phyloP scores from a whole-genome alignment of 2,888 invertebrate species.

The Megamerina dolium region DNA sequence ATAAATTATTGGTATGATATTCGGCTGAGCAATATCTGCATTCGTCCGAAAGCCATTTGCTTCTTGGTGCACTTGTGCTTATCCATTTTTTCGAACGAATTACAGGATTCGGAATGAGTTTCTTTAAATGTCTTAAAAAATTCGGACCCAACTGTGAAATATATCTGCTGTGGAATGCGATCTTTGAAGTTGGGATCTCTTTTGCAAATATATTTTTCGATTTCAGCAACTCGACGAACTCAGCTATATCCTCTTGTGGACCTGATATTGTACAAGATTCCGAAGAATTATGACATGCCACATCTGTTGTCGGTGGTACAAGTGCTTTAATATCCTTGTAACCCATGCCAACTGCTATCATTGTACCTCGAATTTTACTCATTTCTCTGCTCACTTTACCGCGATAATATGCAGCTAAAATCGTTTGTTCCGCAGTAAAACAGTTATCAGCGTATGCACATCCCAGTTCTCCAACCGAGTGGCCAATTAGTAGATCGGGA shows the following conservation, averaged over 20 bases:
- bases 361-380: conserved; percentile 64
- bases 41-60: conserved; percentile 61
- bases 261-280: conserved; percentile 85
- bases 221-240: conserved; percentile 59
- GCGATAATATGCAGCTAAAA: conserved; percentile 76
- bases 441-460: conserved; percentile 92
- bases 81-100: conserved; percentile 72
- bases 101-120: conserved; percentile 61
- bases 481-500: conserved; percentile 72
- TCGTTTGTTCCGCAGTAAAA: conserved; percentile 77
- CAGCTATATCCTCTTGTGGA: conserved; percentile 60
- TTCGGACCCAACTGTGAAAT: conserved; percentile 63
- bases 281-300: conserved; percentile 80
- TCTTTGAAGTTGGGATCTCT: conserved; percentile 75
- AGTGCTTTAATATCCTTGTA: conserved; percentile 53
- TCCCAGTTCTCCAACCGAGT: conserved; percentile 88
- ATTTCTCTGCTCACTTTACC: conserved; percentile 70
- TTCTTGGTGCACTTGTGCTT: conserved; percentile 70
- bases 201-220: conserved; percentile 70
- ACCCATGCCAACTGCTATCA: conserved; percentile 81
- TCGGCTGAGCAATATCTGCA: conserved; percentile 66
- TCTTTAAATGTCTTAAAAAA: conserved; percentile 57
- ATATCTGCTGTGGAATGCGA: conserved; percentile 81
- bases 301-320: conserved; percentile 68
- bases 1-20: conserved; percentile 78